Conservation (phyloP, 1,140 invertebrate genomes). For the Amphibalanus amphitrite region DNA sequence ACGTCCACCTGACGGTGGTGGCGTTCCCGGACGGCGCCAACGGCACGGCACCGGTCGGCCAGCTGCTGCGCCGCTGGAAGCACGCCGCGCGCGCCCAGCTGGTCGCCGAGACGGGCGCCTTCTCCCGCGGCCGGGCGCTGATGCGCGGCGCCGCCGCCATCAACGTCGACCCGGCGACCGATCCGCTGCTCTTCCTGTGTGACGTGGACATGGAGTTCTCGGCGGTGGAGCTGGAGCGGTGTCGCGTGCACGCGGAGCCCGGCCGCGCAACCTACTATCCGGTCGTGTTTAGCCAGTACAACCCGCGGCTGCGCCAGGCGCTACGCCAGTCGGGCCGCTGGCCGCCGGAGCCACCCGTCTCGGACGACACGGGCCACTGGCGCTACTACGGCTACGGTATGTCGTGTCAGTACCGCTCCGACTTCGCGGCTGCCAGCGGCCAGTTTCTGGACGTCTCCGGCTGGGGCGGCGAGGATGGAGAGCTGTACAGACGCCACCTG, state of each 20-base stretch:
- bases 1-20: not conserved
- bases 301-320: slow-evolving; percentile 36
- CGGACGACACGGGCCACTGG: slow-evolving; percentile 65
- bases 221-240: slow-evolving; percentile 51
- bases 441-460: slow-evolving; percentile 56
- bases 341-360: slow-evolving; percentile 27
- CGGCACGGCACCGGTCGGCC: not conserved
- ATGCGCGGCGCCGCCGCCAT: not conserved
- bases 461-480: slow-evolving; percentile 66
- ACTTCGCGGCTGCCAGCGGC: slow-evolving; percentile 51
- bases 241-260: slow-evolving; percentile 33
- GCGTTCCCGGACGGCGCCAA: not conserved
- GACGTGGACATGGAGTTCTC: slow-evolving; percentile 67
- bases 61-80: not conserved
- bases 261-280: slow-evolving; percentile 62
- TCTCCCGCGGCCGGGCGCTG: not conserved
- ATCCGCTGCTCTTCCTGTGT: slow-evolving; percentile 58
- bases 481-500: slow-evolving; percentile 36
- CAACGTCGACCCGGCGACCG: slow-evolving; percentile 21
- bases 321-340: not conserved
- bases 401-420: slow-evolving; percentile 65
- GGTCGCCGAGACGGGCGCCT: slow-evolving; percentile 30
- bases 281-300: slow-evolving; percentile 67
- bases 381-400: slow-evolving; percentile 69
- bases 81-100: slow-evolving; percentile 20